These are phyloP conservation scores for Neocloeon triangulifer DNA, from an alignment of 1,140 invertebrate species.

Conservation along the genomic window DNA sequence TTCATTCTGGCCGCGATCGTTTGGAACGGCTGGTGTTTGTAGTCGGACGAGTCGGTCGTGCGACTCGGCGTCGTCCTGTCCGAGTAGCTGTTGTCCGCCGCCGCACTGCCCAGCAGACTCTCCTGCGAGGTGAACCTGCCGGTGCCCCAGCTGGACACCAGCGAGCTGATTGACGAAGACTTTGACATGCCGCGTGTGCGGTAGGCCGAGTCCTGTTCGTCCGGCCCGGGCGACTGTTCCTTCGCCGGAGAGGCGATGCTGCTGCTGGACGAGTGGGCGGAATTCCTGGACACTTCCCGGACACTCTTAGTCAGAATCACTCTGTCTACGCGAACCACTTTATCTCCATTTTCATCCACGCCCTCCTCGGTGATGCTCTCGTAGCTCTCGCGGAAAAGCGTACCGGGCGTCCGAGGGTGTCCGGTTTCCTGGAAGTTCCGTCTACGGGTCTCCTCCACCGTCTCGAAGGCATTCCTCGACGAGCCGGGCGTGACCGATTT, in stretches of 20 bases:
- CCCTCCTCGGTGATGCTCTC: too few species aligned
- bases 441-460: too few species aligned
- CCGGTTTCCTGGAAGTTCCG: slow-evolving; percentile 6
- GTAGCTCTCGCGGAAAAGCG: too few species aligned
- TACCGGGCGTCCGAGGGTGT: too few species aligned
- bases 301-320: too few species aligned
- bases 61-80: slow-evolving; percentile 13
- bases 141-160: slow-evolving; percentile 10
- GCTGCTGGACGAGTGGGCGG: too few species aligned
- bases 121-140: slow-evolving; percentile 33
- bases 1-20: slow-evolving; percentile 30
- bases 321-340: too few species aligned
- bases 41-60: slow-evolving; percentile 20
- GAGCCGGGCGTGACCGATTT: too few species aligned
- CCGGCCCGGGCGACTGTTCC: slow-evolving; percentile 22
- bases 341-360: too few species aligned
- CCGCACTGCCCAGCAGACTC: slow-evolving; percentile 16
- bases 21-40: slow-evolving; percentile 25
- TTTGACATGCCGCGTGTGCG: slow-evolving; percentile 19
- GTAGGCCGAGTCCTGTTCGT: slow-evolving; percentile 32
- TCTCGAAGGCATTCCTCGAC: too few species aligned
- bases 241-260: slow-evolving; percentile 3
- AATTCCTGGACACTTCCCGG: too few species aligned
- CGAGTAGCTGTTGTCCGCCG: slow-evolving; percentile 13
- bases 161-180: slow-evolving; percentile 23